These are phyloP conservation scores for Euzophera pinguis DNA, from an alignment of 2,888 invertebrate species.

Conservation along the genomic window DNA sequence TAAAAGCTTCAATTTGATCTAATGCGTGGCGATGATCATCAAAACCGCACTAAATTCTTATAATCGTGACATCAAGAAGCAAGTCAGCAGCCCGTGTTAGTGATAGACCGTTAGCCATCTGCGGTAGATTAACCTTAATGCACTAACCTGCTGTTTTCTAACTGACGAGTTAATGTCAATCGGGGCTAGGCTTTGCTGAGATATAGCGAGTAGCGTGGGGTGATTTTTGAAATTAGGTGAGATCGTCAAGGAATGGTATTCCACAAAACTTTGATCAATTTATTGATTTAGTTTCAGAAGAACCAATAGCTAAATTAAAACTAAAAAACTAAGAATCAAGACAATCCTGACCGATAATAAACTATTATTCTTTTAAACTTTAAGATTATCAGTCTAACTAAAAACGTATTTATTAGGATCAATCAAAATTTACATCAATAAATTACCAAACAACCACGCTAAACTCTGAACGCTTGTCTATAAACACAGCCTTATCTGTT, in stretches of 20 bases:
- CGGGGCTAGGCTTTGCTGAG: neutral
- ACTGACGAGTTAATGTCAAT: neutral
- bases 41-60: neutral
- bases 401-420: no score
- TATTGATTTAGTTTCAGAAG: no score
- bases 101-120: slow-evolving; percentile 6
- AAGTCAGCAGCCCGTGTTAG: neutral
- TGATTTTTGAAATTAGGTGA: neutral
- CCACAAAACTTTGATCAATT: no score
- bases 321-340: no score
- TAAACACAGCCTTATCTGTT: neutral
- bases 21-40: neutral
- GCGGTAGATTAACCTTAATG: slow-evolving; percentile 14
- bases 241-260: neutral
- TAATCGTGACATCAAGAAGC: neutral
- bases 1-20: neutral
- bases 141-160: slow-evolving; percentile 3
- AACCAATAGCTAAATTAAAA: no score
- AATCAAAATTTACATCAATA: no score
- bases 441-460: neutral
- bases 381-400: no score
- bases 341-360: no score
- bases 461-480: neutral
- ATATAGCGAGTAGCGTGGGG: neutral
- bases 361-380: no score